Conservation (phyloP, 1,140 invertebrate genomes). For the Rhagoletis pomonella region DNA sequence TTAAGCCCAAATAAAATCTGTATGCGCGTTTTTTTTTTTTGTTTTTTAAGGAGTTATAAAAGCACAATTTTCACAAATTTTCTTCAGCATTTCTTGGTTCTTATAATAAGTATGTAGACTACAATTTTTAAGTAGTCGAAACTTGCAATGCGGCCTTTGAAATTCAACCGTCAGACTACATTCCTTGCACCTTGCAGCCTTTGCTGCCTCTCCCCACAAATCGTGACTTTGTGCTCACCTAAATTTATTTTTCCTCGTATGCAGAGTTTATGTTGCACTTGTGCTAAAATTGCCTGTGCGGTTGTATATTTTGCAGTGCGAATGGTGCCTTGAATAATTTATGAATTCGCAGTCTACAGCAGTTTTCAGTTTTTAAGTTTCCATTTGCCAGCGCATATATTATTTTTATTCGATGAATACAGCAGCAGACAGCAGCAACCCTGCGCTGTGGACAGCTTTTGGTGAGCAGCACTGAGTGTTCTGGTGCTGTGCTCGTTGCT, state of each 20-base stretch:
- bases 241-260: neutral
- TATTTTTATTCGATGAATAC: conserved; percentile 34
- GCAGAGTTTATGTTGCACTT: neutral
- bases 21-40: too few relatives aligned
- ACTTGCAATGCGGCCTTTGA: neutral
- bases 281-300: neutral
- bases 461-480: neutral
- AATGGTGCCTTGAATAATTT: conserved; percentile 44
- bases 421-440: neutral
- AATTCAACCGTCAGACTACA: neutral
- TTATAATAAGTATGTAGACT: too few relatives aligned
- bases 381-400: conserved; percentile 30
- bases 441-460: neutral
- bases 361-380: conserved; percentile 50
- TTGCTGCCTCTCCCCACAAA: neutral
- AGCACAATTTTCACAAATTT: too few relatives aligned
- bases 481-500: neutral
- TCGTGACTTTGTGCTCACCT: neutral
- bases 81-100: too few relatives aligned
- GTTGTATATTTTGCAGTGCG: neutral
- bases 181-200: neutral
- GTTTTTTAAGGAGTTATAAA: too few relatives aligned
- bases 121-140: too few relatives aligned
- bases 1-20: too few relatives aligned
- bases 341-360: conserved; percentile 34